A percentile compares a stretch with the other conserved stretches of the same genome.
Conservation (phyloP, 2,888 invertebrate genomes). For the Rhaphigaster nebulosa region DNA sequence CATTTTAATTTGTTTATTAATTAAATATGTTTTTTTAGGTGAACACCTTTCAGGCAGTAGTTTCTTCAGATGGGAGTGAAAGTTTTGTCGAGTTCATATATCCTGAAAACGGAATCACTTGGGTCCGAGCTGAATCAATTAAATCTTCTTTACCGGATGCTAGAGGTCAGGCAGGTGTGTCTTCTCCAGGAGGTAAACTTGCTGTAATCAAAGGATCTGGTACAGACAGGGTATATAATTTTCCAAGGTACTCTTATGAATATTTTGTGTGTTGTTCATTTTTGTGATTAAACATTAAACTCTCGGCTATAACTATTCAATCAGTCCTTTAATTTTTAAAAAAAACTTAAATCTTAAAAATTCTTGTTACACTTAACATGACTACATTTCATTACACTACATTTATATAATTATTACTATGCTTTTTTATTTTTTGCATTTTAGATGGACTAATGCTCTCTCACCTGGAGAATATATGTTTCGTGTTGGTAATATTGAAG, state of each 20-base stretch:
- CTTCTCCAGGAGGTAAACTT: constrained; percentile 84
- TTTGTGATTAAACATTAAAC: no score
- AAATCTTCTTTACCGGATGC: constrained; percentile 77
- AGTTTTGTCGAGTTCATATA: constrained; percentile 91
- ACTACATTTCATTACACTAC: no score
- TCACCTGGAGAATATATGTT: constrained; percentile 90
- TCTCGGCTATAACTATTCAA: no score
- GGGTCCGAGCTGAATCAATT: constrained; percentile 84
- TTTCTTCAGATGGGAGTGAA: constrained; percentile 82
- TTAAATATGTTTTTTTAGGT: constrained; percentile 68
- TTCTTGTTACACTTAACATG: no score
- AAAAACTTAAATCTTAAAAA: no score
- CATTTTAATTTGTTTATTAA: not conserved
- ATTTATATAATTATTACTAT: not conserved
- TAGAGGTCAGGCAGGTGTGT: constrained; percentile 93
- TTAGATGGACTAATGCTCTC: constrained; percentile 88
- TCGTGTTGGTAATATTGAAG: constrained; percentile 80
- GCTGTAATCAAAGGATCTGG: constrained; percentile 89
- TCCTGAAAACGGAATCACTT: constrained; percentile 89
- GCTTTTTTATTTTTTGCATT: constrained; percentile 64
- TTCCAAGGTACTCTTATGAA: constrained; percentile 77
- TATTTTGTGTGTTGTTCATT: not conserved
- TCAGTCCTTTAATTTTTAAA: no score
- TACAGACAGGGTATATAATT: constrained; percentile 86
- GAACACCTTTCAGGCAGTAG: constrained; percentile 89